These are phyloP conservation scores for Urophycis tenuis DNA, from an alignment of 2,797 vertebrate genomes.

Conservation along the genomic window DNA sequence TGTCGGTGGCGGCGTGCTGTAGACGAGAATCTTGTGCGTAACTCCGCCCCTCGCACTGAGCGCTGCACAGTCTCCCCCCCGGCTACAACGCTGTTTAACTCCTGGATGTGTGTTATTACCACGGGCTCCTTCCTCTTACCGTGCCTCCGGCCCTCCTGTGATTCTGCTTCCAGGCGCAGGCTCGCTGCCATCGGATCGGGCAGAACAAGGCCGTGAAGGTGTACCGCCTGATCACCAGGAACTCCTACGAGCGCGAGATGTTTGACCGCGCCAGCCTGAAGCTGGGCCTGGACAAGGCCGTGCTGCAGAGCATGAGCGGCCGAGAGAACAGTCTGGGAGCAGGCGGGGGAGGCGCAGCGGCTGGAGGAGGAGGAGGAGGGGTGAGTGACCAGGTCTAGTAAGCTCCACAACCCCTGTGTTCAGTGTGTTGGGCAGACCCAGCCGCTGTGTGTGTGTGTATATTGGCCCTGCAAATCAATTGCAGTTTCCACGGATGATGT, in stretches of 20 bases:
- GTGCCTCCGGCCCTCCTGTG: neutral
- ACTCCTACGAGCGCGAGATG: conserved; percentile 98
- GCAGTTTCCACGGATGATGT: conserved; percentile 10
- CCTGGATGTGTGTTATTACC: no score
- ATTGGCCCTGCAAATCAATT: no score
- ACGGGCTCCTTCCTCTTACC: no score
- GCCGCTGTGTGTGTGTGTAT: no score
- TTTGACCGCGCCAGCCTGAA: conserved; percentile 98
- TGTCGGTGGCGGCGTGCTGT: no score
- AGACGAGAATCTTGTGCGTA: no score
- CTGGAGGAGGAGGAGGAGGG: conserved; percentile 55
- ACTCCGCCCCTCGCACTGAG: no score
- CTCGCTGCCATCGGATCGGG: conserved; percentile 95
- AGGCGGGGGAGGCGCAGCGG: conserved; percentile 20
- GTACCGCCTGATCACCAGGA: conserved; percentile 94
- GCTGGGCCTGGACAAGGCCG: conserved; percentile 94
- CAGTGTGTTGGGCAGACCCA: no score
- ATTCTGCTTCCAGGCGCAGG: conserved; percentile 80
- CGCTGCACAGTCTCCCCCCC: no score
- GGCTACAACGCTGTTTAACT: no score
- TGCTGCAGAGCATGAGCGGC: conserved; percentile 98
- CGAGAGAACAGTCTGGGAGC: conserved; percentile 89
- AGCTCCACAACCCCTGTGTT: neutral
- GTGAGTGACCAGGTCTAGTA: conserved; percentile 41
- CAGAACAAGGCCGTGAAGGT: conserved; percentile 99